These are phyloP conservation scores for Alcis repandata DNA, from an alignment of 2,888 invertebrate species.

Conservation along the genomic window DNA sequence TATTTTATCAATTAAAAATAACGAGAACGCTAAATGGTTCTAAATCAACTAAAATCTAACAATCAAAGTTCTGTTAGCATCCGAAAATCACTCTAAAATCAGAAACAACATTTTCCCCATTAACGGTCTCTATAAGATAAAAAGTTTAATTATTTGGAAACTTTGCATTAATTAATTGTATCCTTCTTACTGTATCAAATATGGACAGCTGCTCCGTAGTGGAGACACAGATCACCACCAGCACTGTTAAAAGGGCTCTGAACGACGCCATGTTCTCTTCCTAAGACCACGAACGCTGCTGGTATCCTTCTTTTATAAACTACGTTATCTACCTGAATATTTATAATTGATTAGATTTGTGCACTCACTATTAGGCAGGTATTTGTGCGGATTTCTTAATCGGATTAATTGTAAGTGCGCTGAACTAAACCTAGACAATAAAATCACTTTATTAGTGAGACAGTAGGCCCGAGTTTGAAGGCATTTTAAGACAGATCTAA, in stretches of 20 bases:
- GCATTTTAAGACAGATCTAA: too few species aligned
- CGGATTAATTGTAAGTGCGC: background rate
- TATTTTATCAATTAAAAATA: too few species aligned
- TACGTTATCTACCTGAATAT: slow-evolving; percentile 12
- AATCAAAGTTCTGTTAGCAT: too few species aligned
- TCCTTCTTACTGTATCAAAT: slow-evolving; percentile 38
- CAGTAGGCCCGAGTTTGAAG: too few species aligned
- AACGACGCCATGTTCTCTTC: slow-evolving; percentile 29
- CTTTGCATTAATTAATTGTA: background rate
- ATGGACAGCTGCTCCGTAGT: slow-evolving; percentile 25
- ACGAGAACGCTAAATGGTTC: too few species aligned
- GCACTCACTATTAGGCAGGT: slow-evolving; percentile 10
- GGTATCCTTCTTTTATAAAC: slow-evolving; percentile 19
- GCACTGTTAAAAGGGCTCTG: slow-evolving; percentile 24
- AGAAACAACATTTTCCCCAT: too few species aligned
- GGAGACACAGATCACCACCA: slow-evolving; percentile 21
- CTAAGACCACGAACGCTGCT: slow-evolving; percentile 11
- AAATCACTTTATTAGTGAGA: too few species aligned
- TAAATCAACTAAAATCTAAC: too few species aligned
- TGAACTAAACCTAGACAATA: background rate
- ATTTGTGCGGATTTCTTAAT: background rate
- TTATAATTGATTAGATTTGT: slow-evolving; percentile 22
- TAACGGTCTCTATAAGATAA: too few species aligned
- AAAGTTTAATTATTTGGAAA: background rate
- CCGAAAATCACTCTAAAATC: too few species aligned